Base-by-base conservation (phyloP, 2,113 vertebrate genomes). In the Kryptolebias marmoratus region DNA sequence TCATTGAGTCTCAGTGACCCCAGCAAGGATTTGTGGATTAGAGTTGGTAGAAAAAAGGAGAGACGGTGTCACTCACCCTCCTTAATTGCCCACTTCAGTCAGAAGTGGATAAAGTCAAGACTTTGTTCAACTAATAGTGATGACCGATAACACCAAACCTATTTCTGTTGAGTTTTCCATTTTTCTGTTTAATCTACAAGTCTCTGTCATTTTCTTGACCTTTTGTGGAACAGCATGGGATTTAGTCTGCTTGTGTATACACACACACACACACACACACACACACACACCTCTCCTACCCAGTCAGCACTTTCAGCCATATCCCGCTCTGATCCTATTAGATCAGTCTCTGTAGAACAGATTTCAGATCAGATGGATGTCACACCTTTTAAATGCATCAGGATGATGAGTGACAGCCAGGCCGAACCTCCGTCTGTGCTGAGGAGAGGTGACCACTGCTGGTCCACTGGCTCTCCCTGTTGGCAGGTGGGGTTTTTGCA, bases 271-370 rank as follows among this genome's bases (percentile, higher is more conserved):
- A 59, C 62, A 44, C 61, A 57, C 28, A 36, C 52, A 68, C 36
- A 64, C 30, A 32, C 31, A 28, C 56, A 52, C 58, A 8, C 49
- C 2, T 30, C 73, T 53, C 65, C 77, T 80, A 89, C 90, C 70
- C 54, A 75, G 76, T 94, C 93, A 92, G 93, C 91, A 88, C 58
- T 88, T 74, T 89, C 58, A 44, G 55, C 52, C 70, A 86, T 82
- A 92, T 91, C 84, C 87, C 61, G 22, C 77, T 68, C 81, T 93
- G 85, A 94, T 94, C 93, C 91, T 90, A 91, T 93, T 94, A 89
- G 45, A 70, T 50, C 2, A 2, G 55, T 68, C 57, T 31, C 14
- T 1, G 55, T 48, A 31, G 56, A 65, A 69, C 82, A 84, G 81
- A 80, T 74, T 80, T 71, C 67, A 80, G 73, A 81, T 86, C 87